A percentile compares a stretch with the other conserved stretches of the same genome.
Evolutionary conservation across 2,888 invertebrate genomes (phyloP).

Genomic region (Melanophora roralis): DNA sequence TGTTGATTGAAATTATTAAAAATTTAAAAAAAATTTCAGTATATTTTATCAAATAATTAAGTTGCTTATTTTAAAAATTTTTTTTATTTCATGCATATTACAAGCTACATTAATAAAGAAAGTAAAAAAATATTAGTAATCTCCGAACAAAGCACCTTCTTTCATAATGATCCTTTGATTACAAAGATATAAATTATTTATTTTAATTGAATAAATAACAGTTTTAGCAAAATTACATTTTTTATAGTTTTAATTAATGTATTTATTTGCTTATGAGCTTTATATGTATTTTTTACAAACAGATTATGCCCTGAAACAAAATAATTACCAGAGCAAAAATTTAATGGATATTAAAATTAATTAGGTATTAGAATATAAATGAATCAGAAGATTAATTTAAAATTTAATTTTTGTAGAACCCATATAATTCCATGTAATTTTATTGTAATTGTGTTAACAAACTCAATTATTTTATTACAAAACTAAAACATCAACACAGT

Average conservation of each 20-base stretch:
- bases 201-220: neutral
- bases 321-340: neutral
- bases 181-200: neutral
- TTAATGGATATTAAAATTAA: slow-evolving; percentile 17
- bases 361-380: slow-evolving; percentile 15
- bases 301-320: too few relatives aligned
- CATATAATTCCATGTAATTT: slow-evolving; percentile 27
- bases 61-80: too few relatives aligned
- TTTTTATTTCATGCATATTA: too few relatives aligned
- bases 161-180: neutral
- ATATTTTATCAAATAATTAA: too few relatives aligned
- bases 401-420: neutral
- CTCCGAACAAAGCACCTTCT: too few relatives aligned
- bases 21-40: too few relatives aligned
- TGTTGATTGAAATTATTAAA: too few relatives aligned
- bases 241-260: neutral
- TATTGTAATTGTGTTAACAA: slow-evolving; percentile 26
- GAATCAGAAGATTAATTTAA: neutral
- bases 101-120: too few relatives aligned
- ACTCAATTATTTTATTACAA: neutral
- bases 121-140: too few relatives aligned
- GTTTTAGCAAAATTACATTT: slow-evolving; percentile 3
- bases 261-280: slow-evolving; percentile 25
- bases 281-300: too few relatives aligned
- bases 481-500: too few relatives aligned